These are phyloP conservation scores for Altica lythri DNA, from an alignment of 2,888 invertebrate genomes.

Conservation along the genomic window DNA sequence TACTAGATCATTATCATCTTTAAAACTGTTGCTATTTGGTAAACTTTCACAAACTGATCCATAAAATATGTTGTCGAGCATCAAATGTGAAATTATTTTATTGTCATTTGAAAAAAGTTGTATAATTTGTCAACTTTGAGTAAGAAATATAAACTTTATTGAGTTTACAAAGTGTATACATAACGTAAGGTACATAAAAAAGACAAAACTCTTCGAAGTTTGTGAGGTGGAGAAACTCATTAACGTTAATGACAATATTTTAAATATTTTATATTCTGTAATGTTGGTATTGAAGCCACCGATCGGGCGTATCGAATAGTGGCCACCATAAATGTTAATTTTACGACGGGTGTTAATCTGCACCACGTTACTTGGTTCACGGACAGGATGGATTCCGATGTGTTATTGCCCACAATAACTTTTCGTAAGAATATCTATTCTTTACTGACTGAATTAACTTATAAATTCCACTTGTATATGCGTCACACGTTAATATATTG, in stretches of 20 bases:
- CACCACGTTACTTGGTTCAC: slow-evolving; percentile 23
- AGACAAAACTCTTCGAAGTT: no score
- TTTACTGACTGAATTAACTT: neutral
- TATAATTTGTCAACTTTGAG: no score
- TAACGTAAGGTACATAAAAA: no score
- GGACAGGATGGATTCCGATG: slow-evolving; percentile 25
- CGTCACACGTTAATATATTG: neutral
- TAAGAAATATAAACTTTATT: no score
- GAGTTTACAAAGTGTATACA: no score
- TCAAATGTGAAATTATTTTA: no score
- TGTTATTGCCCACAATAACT: slow-evolving; percentile 25
- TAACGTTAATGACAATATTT: slow-evolving; percentile 4
- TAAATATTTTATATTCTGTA: slow-evolving; percentile 1
- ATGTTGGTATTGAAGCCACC: slow-evolving; percentile 8
- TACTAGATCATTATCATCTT: no score
- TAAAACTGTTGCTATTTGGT: no score
- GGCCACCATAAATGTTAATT: slow-evolving; percentile 18
- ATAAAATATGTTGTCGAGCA: no score
- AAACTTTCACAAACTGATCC: no score
- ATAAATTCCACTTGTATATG: slow-evolving; percentile 1
- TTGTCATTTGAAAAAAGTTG: no score
- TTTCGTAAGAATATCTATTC: neutral
- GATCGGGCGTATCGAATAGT: slow-evolving; percentile 17
- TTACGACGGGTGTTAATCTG: slow-evolving; percentile 29
- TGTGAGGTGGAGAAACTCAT: no score